Percentiles rank a stretch among this genome's conserved stretches.
These are phyloP conservation scores for Cerastis leucographa DNA, from an alignment of 2,888 invertebrate species.

Conservation along the genomic window DNA sequence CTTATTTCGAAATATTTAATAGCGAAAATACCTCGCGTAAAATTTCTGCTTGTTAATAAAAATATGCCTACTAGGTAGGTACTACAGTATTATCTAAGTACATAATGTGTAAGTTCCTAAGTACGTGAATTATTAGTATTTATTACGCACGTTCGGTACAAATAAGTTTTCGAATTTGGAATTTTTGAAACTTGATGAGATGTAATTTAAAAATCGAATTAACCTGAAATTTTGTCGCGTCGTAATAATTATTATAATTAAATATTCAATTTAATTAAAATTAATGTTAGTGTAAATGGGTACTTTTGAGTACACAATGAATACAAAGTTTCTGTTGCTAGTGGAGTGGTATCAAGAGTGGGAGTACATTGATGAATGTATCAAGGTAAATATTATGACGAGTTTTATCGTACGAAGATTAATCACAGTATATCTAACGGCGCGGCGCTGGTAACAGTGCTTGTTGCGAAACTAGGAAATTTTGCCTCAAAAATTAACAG, in stretches of 20 bases:
- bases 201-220: conserved; percentile 53
- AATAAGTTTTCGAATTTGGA: conserved; percentile 40
- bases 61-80: neutral
- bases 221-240: neutral
- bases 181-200: conserved; percentile 12
- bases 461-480: neutral
- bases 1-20: conserved; percentile 13
- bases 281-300: neutral
- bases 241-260: neutral
- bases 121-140: neutral
- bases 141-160: no score
- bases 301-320: conserved; percentile 64
- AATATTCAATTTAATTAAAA: conserved; percentile 6
- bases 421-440: neutral
- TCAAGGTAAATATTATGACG: conserved; percentile 81
- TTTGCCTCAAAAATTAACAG: neutral
- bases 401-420: conserved; percentile 4
- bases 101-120: neutral
- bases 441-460: neutral
- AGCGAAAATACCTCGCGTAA: neutral
- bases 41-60: neutral
- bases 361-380: conserved; percentile 82
- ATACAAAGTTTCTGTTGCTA: conserved; percentile 77
- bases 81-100: neutral
- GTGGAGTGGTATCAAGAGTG: conserved; percentile 86